phyloP scores from a whole-genome alignment of 2,797 vertebrate species.

The Ibycter americanus region DNA sequence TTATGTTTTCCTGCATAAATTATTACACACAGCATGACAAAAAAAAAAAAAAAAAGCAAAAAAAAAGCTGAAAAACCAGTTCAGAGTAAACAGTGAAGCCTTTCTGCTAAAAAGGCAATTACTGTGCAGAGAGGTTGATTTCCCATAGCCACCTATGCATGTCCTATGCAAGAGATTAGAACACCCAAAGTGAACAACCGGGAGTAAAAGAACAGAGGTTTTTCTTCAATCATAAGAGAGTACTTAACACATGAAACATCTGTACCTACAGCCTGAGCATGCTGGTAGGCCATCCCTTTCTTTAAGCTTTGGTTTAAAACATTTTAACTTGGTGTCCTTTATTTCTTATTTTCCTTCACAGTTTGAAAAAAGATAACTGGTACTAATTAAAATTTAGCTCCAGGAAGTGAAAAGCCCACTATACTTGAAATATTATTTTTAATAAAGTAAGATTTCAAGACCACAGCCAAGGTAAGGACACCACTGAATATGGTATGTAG shows the following conservation, averaged over 20 bases:
- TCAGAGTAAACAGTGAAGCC: background rate
- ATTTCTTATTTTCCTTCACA: background rate
- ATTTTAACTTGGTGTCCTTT: background rate
- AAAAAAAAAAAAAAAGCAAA: background rate
- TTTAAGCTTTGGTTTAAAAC: background rate
- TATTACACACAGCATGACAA: background rate
- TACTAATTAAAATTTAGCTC: background rate
- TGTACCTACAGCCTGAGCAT: background rate
- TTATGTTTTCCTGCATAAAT: background rate
- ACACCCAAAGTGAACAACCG: background rate
- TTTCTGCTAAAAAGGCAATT: background rate
- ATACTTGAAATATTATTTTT: background rate
- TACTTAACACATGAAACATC: background rate
- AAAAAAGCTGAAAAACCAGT: background rate
- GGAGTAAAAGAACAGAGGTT: background rate
- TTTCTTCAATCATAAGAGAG: background rate
- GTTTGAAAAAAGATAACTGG: background rate
- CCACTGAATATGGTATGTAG: background rate
- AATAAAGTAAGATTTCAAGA: background rate
- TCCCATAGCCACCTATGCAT: background rate
- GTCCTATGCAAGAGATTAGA: background rate
- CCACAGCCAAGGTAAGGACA: background rate
- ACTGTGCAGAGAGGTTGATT: background rate
- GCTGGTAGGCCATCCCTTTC: background rate
- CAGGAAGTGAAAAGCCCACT: background rate